These are phyloP conservation scores for Muschampia plurimacula DNA, from an alignment of 2,888 invertebrate genomes.

Conservation along the genomic window DNA sequence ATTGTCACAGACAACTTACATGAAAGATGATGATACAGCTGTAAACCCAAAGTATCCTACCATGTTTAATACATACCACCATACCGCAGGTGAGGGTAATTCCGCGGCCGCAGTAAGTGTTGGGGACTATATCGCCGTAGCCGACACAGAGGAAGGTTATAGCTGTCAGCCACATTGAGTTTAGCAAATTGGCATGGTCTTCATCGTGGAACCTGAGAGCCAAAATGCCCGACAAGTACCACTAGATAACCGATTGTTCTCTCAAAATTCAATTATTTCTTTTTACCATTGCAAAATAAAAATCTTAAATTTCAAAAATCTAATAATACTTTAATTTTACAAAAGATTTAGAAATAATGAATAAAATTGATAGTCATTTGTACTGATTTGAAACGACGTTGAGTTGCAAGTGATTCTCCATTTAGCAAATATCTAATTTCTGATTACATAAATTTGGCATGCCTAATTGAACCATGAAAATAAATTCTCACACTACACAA, in stretches of 20 bases:
- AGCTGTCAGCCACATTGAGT: slow-evolving; percentile 99
- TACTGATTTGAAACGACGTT: slow-evolving; percentile 8
- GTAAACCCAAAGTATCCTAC: slow-evolving; percentile 70
- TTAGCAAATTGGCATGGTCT: slow-evolving; percentile 99
- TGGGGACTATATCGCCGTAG: slow-evolving; percentile 99
- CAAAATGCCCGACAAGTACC: slow-evolving; percentile 85
- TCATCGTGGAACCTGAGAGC: slow-evolving; percentile 97
- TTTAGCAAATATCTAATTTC: slow-evolving; percentile 34
- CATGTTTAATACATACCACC: slow-evolving; percentile 93
- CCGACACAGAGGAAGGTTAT: slow-evolving; percentile 99
- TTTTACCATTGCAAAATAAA: slow-evolving; percentile 28
- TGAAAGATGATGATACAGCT: slow-evolving; percentile 47
- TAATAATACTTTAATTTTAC: slow-evolving; percentile 21
- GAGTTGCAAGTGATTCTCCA: slow-evolving; percentile 23
- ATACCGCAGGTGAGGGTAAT: slow-evolving; percentile 99
- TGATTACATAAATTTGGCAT: slow-evolving; percentile 63
- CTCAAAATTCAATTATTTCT: slow-evolving; percentile 15
- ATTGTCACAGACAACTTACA: slow-evolving; percentile 31
- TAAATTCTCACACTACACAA: slow-evolving; percentile 71
- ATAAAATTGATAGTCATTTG: slow-evolving; percentile 23
- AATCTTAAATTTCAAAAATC: slow-evolving; percentile 20
- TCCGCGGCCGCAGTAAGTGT: slow-evolving; percentile 99
- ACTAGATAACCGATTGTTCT: slow-evolving; percentile 73
- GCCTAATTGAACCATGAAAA: slow-evolving; percentile 69
- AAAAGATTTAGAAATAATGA: slow-evolving; percentile 20